phyloP scores from a whole-genome alignment of 2,888 invertebrate genomes.

The Troides aeacus region DNA sequence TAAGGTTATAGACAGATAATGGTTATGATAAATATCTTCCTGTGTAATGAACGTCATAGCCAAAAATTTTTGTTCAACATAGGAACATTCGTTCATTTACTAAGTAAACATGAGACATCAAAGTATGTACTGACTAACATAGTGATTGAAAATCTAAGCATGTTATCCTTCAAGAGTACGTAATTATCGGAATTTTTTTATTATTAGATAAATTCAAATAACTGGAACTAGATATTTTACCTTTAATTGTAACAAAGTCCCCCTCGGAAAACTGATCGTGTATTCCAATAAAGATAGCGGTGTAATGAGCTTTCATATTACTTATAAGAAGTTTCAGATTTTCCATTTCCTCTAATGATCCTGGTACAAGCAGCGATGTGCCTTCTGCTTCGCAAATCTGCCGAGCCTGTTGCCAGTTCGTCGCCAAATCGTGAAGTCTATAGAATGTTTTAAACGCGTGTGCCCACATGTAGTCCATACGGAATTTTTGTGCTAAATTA shows the following conservation, averaged over 20 bases:
- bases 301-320: constrained; percentile 54
- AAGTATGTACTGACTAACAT: too few species aligned
- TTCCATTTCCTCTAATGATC: constrained; percentile 50
- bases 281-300: constrained; percentile 50
- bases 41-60: neutral
- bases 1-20: neutral
- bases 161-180: neutral
- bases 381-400: constrained; percentile 55
- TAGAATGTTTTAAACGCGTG: constrained; percentile 50
- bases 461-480: constrained; percentile 55
- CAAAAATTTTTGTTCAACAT: too few species aligned
- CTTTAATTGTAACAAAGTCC: constrained; percentile 49
- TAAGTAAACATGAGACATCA: too few species aligned
- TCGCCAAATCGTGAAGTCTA: constrained; percentile 50
- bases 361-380: constrained; percentile 47
- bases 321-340: constrained; percentile 52
- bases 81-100: too few species aligned
- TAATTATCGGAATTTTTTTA: neutral
- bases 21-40: neutral
- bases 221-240: constrained; percentile 31
- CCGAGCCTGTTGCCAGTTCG: constrained; percentile 50
- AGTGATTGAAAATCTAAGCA: too few species aligned
- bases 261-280: constrained; percentile 52
- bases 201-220: neutral
- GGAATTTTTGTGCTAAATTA: constrained; percentile 48